These are phyloP conservation scores for Scolopax bukidnonensis DNA, from an alignment of 2,797 vertebrate genomes.

Conservation along the genomic window DNA sequence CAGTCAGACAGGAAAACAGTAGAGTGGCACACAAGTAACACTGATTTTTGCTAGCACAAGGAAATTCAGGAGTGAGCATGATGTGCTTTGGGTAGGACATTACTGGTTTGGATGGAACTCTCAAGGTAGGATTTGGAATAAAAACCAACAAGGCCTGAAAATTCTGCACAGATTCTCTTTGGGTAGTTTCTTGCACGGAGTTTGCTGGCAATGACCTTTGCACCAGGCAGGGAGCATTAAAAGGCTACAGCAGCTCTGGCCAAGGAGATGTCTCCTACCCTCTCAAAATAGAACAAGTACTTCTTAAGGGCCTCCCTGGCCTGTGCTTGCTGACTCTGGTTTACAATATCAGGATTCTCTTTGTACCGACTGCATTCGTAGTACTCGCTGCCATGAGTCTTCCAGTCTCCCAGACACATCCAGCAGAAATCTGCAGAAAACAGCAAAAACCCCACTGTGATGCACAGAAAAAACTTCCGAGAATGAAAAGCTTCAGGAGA, in stretches of 20 bases:
- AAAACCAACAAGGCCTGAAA: neutral
- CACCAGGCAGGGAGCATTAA: constrained; percentile 69
- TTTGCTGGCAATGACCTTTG: constrained; percentile 63
- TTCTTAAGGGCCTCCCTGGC: constrained; percentile 99
- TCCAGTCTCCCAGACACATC: constrained; percentile 99
- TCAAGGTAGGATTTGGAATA: neutral
- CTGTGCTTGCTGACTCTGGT: constrained; percentile 99
- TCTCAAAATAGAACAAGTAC: constrained; percentile 99
- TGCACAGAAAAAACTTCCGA: neutral
- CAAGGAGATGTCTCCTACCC: constrained; percentile 83
- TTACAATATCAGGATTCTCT: constrained; percentile 99
- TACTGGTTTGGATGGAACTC: neutral
- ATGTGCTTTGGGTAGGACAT: neutral
- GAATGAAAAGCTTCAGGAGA: constrained; percentile 44
- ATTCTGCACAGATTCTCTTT: constrained; percentile 17
- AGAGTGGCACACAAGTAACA: neutral
- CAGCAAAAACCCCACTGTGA: constrained; percentile 34
- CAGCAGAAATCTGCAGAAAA: constrained; percentile 94
- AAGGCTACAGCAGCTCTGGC: constrained; percentile 69
- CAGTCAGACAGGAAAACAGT: neutral
- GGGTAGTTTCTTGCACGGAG: constrained; percentile 26
- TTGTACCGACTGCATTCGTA: constrained; percentile 99
- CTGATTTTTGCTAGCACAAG: neutral
- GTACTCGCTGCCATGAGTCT: constrained; percentile 99
- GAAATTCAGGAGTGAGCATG: neutral